Conservation (phyloP, 2,797 vertebrate genomes). For the Monodelphis domestica region DNA sequence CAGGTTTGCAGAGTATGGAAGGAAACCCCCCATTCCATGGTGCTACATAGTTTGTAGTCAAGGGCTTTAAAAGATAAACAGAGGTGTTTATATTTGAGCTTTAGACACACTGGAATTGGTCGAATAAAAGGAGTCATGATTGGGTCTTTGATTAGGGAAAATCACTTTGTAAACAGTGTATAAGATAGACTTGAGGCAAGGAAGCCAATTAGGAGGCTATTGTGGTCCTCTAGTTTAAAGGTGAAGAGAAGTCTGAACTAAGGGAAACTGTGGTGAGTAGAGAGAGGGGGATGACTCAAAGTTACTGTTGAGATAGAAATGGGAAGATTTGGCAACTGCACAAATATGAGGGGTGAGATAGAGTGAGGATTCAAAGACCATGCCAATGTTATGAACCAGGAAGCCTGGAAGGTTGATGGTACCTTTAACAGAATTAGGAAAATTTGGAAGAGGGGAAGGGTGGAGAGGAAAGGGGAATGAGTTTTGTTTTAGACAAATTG, state of each 20-base stretch:
- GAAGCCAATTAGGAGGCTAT: not conserved
- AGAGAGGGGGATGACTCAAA: not conserved
- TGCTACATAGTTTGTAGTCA: too few species aligned
- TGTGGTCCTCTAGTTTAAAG: slow-evolving; percentile 1
- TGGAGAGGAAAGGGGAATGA: too few species aligned
- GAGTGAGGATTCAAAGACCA: not conserved
- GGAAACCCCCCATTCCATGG: too few species aligned
- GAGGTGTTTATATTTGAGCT: too few species aligned
- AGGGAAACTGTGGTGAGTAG: not conserved
- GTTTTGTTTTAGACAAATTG: too few species aligned
- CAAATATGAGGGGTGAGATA: not conserved
- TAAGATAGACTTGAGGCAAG: not conserved
- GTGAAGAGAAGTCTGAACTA: not conserved
- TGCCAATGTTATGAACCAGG: not conserved
- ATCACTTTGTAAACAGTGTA: too few species aligned
- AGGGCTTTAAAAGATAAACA: too few species aligned
- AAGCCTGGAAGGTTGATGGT: not conserved
- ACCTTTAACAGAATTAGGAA: not conserved
- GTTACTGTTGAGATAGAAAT: too few species aligned
- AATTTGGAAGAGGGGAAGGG: not conserved
- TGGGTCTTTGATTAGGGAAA: too few species aligned
- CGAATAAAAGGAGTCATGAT: too few species aligned
- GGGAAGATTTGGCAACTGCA: not conserved
- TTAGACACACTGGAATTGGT: too few species aligned
- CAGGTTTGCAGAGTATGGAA: too few species aligned